A percentile compares a stretch with the other conserved stretches of the same genome.
Conservation (phyloP, 1,140 invertebrate species). For the Formica selysi region DNA sequence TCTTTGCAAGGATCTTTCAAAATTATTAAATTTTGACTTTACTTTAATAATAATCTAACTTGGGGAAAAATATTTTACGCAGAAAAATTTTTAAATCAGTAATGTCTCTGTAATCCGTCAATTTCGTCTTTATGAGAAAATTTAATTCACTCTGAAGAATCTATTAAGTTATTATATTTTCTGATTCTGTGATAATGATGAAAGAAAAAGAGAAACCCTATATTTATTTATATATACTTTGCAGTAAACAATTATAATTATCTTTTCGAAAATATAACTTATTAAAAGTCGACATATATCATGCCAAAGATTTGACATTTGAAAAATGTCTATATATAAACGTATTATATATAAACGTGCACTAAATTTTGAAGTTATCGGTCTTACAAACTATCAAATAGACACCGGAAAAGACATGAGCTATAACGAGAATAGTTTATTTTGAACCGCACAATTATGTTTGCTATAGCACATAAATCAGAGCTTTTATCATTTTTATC, state of each 20-base stretch:
- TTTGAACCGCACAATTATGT: not conserved
- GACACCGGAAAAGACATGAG: not conserved
- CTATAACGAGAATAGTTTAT: not conserved
- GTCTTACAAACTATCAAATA: not conserved
- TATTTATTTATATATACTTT: not conserved
- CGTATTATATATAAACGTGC: not conserved
- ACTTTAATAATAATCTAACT: not conserved
- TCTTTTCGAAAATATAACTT: not conserved
- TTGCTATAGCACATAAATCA: not conserved
- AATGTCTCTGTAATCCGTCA: not conserved
- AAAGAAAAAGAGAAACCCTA: not conserved
- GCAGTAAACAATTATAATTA: not conserved
- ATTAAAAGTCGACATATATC: not conserved
- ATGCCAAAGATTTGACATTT: not conserved
- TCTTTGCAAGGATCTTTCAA: not conserved
- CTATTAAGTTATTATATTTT: no score
- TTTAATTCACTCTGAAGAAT: not conserved
- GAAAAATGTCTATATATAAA: not conserved
- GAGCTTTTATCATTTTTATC: conserved; percentile 26
- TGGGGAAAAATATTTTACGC: not conserved
- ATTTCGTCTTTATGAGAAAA: not conserved
- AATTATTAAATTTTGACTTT: not conserved
- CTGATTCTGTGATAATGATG: no score
- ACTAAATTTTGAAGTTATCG: not conserved
- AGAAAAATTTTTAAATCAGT: not conserved